Percentiles rank a stretch among this genome's conserved stretches.
These are phyloP conservation scores for Vanessa atalanta DNA, from an alignment of 1,140 invertebrate species.

Conservation along the genomic window DNA sequence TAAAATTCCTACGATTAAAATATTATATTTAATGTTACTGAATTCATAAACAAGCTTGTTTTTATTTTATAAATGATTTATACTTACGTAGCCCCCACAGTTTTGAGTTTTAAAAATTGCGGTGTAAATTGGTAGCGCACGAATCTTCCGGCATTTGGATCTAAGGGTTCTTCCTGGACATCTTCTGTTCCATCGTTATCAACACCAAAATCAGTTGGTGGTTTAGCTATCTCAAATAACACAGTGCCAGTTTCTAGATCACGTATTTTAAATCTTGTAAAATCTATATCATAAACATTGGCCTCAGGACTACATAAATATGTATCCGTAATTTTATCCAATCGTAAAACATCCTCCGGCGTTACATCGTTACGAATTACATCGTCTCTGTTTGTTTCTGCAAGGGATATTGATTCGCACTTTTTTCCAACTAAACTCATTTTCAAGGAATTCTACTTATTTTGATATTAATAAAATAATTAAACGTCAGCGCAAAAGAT, in stretches of 20 bases:
- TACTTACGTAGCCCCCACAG: slow-evolving; percentile 96
- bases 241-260: slow-evolving; percentile 96
- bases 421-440: slow-evolving; percentile 78
- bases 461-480: not conserved
- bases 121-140: slow-evolving; percentile 98
- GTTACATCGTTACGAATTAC: slow-evolving; percentile 74
- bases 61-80: not conserved
- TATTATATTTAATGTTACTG: too few species aligned
- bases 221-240: slow-evolving; percentile 98
- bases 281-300: slow-evolving; percentile 98
- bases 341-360: slow-evolving; percentile 83
- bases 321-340: slow-evolving; percentile 83
- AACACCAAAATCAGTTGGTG: slow-evolving; percentile 85
- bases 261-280: slow-evolving; percentile 97
- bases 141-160: slow-evolving; percentile 96
- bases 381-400: slow-evolving; percentile 63
- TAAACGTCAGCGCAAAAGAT: not conserved
- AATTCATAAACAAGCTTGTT: too few species aligned
- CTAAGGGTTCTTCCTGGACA: slow-evolving; percentile 84
- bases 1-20: not conserved
- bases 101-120: slow-evolving; percentile 96
- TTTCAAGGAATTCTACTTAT: slow-evolving; percentile 35
- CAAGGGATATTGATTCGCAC: slow-evolving; percentile 71
- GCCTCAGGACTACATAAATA: slow-evolving; percentile 97
- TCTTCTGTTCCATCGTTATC: slow-evolving; percentile 83